Evolutionary conservation across 1,140 invertebrate species (phyloP), one percentile per base, ranked within the genome.

Genomic region (Aphaenogaster floridana): DNA sequence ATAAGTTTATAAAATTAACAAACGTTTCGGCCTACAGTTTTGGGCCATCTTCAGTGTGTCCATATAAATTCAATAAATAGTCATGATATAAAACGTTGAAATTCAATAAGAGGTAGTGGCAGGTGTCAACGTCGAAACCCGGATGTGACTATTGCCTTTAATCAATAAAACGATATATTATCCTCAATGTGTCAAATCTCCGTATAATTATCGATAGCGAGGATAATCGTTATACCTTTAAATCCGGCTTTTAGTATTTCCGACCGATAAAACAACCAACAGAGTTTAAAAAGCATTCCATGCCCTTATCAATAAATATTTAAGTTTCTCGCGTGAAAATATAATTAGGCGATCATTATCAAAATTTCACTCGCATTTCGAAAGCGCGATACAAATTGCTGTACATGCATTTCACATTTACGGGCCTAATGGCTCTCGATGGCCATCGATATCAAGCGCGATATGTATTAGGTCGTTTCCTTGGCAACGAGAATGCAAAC

Each of bases 401-500:
- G 1, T 6, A 45, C 8, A 42, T 21, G 8, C 21, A 39, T 76
- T 57, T 76, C 11, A 17, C n/a, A 36, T 39, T 57, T 39, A 76
- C 42, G 11, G 2, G 3, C 11, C 50, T 42, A 59, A 77, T 28
- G 72, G 6, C 36, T 15, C 34, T 52, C 17, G 36, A 57, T 57
- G 17, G 17, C n/a, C 17, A 8, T 54, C 54, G 45, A 66, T 52
- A 66, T 80, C 59, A 78, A 36, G 15, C 6, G 9, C 9, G 45
- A 63, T 78, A 34, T 54, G 15, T 71, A 28, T 34, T 42, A 17
- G 59, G 52, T 36, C 13, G 89, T 90, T 80, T n/a, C 86, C 86
- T 9, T 52, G 69, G 69, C 42, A 88, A 90, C 89, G 61, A 59
- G 57, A 76, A 76, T 36, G 13, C 34, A 76, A 84, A 84, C 80